Evolutionary conservation across 2,113 vertebrate species (phyloP), one percentile per base, ranked within the genome.

Genomic region (Pseudois nayaur): DNA sequence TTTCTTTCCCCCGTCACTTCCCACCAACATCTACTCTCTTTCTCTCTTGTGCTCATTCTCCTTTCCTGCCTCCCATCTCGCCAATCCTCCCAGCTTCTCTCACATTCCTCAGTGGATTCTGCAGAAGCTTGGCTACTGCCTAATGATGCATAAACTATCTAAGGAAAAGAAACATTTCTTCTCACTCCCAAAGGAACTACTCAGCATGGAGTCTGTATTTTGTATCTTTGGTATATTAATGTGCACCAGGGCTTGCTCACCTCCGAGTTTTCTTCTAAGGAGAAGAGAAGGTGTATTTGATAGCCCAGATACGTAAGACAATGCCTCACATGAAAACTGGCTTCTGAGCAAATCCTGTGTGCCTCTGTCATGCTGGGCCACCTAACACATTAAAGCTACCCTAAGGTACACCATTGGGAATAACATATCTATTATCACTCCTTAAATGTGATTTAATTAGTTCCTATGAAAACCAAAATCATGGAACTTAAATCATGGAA

Each of bases 401-500:
- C 79, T 95, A 74, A 94, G 54, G 45, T 67, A 59, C 43, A 60
- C 17, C 87, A 86, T 0, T 84, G 83, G 29, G 87, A 91, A 85
- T 71, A 89, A 95, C 27, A 71, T 81, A 81, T 90, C 45, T 93
- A 29, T 52, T 31, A 33, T 36, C n/a, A 33, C 76, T 90, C 55
- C 95, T 96, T 78, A 78, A 83, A 93, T 55, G 17, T 95, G 87
- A 13, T 1, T 6, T 17, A 57, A 40, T 96, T 95, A 96, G 62
- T 83, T 90, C 55, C 23, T 78, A 95, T 89, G 82, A 96, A 89
- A 83, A 92, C 8, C 13, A 50, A 19, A 97, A 96, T 85, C 31
- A 82, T 89, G 43, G 88, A 91, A 87, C 1, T 94, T 43, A 90
- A 97, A 85, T 8, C 8, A 64, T 71, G 67, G 7, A 9, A 45